A percentile compares a stretch with the other conserved stretches of the same genome.
These are phyloP conservation scores for Paradoxurus hermaphroditus DNA, from an alignment of 2,113 vertebrate species.

Conservation along the genomic window DNA sequence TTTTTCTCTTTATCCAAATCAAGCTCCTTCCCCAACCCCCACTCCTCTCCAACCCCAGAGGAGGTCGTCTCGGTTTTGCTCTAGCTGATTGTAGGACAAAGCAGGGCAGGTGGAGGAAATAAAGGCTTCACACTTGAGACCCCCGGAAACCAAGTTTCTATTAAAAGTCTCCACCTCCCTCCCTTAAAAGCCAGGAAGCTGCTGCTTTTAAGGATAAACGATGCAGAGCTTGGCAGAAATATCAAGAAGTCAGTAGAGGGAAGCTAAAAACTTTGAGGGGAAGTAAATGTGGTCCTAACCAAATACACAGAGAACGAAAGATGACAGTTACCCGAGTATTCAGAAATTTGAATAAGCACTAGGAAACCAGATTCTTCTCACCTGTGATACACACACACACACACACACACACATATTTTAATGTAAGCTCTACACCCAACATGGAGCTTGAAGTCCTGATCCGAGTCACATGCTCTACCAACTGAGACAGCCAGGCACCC, in stretches of 20 bases:
- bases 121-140: slow-evolving; percentile 71
- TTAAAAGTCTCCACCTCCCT: slow-evolving; percentile 52
- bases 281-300: neutral
- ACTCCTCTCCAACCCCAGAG: neutral
- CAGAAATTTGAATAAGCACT: neutral
- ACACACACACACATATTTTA: neutral
- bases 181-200: slow-evolving; percentile 61
- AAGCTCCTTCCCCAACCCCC: slow-evolving; percentile 21
- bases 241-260: slow-evolving; percentile 50
- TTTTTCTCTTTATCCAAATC: slow-evolving; percentile 41
- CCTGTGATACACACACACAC: neutral
- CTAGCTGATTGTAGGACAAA: slow-evolving; percentile 60
- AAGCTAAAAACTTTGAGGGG: slow-evolving; percentile 50
- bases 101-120: slow-evolving; percentile 67
- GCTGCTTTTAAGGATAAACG: slow-evolving; percentile 56
- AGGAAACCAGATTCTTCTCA: neutral
- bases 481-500: neutral
- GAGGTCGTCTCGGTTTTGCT: slow-evolving; percentile 49
- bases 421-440: neutral
- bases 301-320: slow-evolving; percentile 28
- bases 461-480: neutral
- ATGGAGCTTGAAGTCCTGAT: neutral
- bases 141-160: slow-evolving; percentile 61
- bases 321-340: neutral
- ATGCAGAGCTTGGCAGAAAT: slow-evolving; percentile 58